A percentile compares a stretch with the other conserved stretches of the same genome.
Conservation (phyloP, 23 tunicate genomes). For the Trididemnum nubilum region DNA sequence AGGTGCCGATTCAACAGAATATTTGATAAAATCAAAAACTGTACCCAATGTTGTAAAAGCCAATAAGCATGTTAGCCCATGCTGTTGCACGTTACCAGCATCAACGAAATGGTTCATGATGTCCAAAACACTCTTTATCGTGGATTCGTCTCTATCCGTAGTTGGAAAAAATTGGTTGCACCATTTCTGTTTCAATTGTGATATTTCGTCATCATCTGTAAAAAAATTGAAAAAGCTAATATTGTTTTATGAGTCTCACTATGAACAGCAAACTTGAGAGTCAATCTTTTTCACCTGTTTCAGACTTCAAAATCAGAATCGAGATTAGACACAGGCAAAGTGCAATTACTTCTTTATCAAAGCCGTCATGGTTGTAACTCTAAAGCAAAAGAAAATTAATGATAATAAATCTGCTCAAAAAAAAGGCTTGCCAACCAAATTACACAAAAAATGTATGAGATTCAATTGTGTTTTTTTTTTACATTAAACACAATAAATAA, state of each 20-base stretch:
- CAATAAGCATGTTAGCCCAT: constrained; percentile 11
- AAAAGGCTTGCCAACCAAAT: too few relatives aligned
- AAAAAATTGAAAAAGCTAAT: too few relatives aligned
- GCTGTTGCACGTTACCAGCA: not conserved
- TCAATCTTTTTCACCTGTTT: too few relatives aligned
- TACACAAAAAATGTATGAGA: too few relatives aligned
- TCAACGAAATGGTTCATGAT: constrained; percentile 8
- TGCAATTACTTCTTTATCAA: not conserved
- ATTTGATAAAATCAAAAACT: not conserved
- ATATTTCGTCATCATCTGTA: constrained; percentile 4
- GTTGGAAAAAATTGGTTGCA: not conserved
- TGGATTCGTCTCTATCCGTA: not conserved
- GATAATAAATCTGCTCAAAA: too few relatives aligned
- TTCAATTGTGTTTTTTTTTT: too few relatives aligned
- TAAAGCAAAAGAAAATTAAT: constrained; percentile 2
- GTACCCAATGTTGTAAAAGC: constrained; percentile 11
- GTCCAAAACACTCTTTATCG: not conserved
- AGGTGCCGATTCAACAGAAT: not conserved
- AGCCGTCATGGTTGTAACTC: not conserved
- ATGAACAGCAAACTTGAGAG: too few relatives aligned
- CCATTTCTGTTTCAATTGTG: not conserved
- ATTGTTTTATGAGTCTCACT: too few relatives aligned
- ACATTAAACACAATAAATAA: too few relatives aligned
- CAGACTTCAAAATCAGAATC: not conserved
- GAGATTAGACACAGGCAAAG: constrained; percentile 5